Conservation (phyloP, 2,888 invertebrate genomes). For the Matsumyia berberina region DNA sequence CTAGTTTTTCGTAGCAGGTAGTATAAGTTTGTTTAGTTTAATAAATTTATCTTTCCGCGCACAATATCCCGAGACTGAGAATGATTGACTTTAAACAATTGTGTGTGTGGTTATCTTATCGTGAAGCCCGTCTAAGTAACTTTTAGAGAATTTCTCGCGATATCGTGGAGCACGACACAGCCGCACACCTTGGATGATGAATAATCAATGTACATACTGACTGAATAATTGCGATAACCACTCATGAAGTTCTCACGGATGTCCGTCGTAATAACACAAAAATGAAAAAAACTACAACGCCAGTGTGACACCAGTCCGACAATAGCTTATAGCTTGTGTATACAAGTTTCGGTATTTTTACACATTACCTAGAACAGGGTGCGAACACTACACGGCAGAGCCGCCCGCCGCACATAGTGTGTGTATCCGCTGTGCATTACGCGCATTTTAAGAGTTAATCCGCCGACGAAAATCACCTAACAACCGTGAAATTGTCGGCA, state of each 20-base stretch:
- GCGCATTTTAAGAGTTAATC: conserved; percentile 34
- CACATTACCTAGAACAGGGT: conserved; percentile 40
- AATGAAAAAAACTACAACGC: conserved; percentile 41
- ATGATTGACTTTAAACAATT: conserved; percentile 30
- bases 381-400: conserved; percentile 27
- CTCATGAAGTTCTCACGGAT: conserved; percentile 70
- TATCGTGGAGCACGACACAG: conserved; percentile 30
- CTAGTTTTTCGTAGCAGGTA: conserved; percentile 1
- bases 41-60: conserved; percentile 18
- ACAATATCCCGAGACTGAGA: neutral
- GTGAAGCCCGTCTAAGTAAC: conserved; percentile 4
- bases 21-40: conserved; percentile 1
- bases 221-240: conserved; percentile 50
- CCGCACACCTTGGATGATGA: conserved; percentile 40
- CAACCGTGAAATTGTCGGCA: neutral
- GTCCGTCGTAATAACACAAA: conserved; percentile 35
- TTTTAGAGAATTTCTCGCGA: conserved; percentile 13
- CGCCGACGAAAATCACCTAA: conserved; percentile 17
- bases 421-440: conserved; percentile 52
- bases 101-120: conserved; percentile 49
- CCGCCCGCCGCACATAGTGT: conserved; percentile 21
- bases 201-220: conserved; percentile 52
- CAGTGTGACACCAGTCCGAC: conserved; percentile 40
- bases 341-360: conserved; percentile 55
- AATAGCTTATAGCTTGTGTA: conserved; percentile 17